These are phyloP conservation scores for Mesaphorura yosii DNA, from an alignment of 1,140 invertebrate species.

Conservation along the genomic window DNA sequence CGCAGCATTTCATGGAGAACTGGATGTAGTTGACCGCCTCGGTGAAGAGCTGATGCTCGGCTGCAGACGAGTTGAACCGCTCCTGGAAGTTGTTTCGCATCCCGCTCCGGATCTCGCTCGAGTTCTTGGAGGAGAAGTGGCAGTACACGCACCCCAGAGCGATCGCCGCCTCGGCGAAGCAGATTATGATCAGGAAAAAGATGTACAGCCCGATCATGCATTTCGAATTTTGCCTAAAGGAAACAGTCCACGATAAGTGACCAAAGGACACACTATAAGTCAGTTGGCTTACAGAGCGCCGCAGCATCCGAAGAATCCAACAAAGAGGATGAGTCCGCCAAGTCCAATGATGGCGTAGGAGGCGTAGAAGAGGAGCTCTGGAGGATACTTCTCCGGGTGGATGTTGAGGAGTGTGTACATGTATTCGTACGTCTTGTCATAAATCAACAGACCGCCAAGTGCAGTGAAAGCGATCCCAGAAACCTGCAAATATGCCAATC, in stretches of 20 bases:
- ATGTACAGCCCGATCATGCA: slow-evolving; percentile 45
- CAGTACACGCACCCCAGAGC: slow-evolving; percentile 32
- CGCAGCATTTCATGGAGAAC: slow-evolving; percentile 37
- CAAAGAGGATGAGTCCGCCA: slow-evolving; percentile 41
- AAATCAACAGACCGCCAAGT: slow-evolving; percentile 40
- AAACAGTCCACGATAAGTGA: too few relatives aligned
- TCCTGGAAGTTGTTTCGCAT: slow-evolving; percentile 38
- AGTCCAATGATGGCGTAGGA: slow-evolving; percentile 41
- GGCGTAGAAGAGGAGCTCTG: slow-evolving; percentile 39
- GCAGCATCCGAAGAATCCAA: slow-evolving; percentile 45
- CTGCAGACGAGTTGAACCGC: background rate
- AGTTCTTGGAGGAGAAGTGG: slow-evolving; percentile 34
- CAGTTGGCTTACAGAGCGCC: slow-evolving; percentile 40
- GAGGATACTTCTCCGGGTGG: slow-evolving; percentile 28
- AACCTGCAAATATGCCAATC: slow-evolving; percentile 34
- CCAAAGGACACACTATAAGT: too few relatives aligned
- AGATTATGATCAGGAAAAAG: slow-evolving; percentile 40
- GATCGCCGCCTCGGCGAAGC: slow-evolving; percentile 32
- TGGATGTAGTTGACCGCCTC: slow-evolving; percentile 44
- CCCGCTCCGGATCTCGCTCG: slow-evolving; percentile 35
- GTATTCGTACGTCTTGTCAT: slow-evolving; percentile 41
- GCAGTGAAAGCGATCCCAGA: slow-evolving; percentile 42
- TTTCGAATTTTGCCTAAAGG: too few relatives aligned
- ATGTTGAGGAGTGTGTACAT: slow-evolving; percentile 40
- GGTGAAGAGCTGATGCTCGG: slow-evolving; percentile 35